Percentiles rank a stretch among this genome's conserved stretches.
Evolutionary conservation across 2,113 vertebrate genomes (phyloP).

Genomic region (Pseudonaja textilis): DNA sequence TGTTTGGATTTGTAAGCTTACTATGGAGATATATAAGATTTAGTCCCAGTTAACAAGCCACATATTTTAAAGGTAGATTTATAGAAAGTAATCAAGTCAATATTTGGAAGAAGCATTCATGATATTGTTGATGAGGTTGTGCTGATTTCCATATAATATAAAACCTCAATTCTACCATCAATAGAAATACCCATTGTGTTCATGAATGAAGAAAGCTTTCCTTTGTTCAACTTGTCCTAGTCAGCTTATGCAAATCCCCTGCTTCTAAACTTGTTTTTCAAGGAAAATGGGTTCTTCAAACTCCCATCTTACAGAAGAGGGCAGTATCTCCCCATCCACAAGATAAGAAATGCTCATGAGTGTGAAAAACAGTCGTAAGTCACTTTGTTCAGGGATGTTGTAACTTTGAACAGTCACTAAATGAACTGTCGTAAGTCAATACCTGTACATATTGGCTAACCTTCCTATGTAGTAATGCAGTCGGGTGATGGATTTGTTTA

Average conservation of each 20-base stretch:
- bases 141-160: background rate
- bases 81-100: background rate
- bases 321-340: background rate
- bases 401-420: too few species aligned
- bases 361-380: too few species aligned
- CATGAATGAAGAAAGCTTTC: background rate
- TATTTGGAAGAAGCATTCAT: background rate
- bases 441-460: background rate
- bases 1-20: background rate
- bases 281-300: background rate
- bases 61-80: background rate
- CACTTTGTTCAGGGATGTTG: too few species aligned
- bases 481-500: background rate
- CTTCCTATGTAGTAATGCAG: background rate
- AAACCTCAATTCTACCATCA: background rate
- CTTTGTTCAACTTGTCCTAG: background rate
- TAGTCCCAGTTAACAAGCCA: background rate
- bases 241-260: background rate
- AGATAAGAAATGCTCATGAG: background rate
- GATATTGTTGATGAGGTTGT: background rate
- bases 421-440: too few species aligned
- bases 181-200: background rate
- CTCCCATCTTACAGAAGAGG: background rate
- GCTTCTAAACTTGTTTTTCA: background rate
- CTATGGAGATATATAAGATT: background rate